Percentiles rank a stretch among this genome's conserved stretches.
These are phyloP conservation scores for Probosciger aterrimus DNA, from an alignment of 2,113 vertebrate species.

Conservation along the genomic window DNA sequence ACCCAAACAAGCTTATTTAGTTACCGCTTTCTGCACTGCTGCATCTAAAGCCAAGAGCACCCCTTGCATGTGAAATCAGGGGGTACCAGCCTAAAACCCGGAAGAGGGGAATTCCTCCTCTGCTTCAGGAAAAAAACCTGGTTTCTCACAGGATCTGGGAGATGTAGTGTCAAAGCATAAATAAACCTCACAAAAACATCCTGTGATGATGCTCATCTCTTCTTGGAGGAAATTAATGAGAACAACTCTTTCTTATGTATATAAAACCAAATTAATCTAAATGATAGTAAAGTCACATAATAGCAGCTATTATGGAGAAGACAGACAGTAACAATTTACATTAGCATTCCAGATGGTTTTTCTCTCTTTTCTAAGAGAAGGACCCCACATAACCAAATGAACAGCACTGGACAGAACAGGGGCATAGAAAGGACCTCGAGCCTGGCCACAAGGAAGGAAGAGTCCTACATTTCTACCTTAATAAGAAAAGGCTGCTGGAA, in stretches of 20 bases:
- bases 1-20: neutral
- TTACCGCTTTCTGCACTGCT: neutral
- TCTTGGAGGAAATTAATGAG: neutral
- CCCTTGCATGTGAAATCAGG: neutral
- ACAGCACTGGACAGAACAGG: neutral
- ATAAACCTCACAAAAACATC: neutral
- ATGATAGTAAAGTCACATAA: neutral
- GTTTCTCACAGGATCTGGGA: neutral
- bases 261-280: neutral
- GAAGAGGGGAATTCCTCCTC: neutral
- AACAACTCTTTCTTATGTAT: neutral
- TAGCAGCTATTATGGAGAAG: neutral
- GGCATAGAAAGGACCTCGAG: neutral
- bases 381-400: neutral
- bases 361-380: neutral
- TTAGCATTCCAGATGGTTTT: neutral
- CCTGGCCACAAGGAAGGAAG: neutral
- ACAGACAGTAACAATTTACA: neutral
- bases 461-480: neutral
- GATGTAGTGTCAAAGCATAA: neutral
- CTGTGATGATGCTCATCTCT: neutral
- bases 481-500: neutral
- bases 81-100: neutral
- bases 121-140: neutral
- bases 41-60: neutral